These are phyloP conservation scores for Poicephalus gulielmi DNA, from an alignment of 2,113 vertebrate species.

Conservation along the genomic window DNA sequence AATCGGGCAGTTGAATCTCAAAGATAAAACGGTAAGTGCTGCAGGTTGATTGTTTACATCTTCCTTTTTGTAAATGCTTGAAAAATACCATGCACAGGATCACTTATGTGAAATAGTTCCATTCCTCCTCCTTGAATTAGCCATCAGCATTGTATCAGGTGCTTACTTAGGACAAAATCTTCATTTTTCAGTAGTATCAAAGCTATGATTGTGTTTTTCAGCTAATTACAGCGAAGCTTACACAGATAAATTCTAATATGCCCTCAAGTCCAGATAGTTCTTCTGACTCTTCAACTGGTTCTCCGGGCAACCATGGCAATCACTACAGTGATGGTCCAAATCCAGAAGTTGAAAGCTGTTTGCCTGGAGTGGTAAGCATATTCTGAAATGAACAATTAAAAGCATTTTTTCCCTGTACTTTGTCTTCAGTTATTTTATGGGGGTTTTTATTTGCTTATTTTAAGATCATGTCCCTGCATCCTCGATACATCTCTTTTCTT, in stretches of 20 bases:
- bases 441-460: neutral
- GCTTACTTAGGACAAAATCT: neutral
- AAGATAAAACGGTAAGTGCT: slow-evolving; percentile 94
- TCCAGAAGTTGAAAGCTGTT: slow-evolving; percentile 97
- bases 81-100: neutral
- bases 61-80: neutral
- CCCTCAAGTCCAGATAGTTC: slow-evolving; percentile 99
- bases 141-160: neutral
- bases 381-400: neutral
- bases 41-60: neutral
- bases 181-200: neutral
- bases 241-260: slow-evolving; percentile 99
- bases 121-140: neutral
- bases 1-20: slow-evolving; percentile 97
- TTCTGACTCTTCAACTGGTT: slow-evolving; percentile 98
- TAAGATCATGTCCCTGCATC: slow-evolving; percentile 98
- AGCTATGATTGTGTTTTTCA: slow-evolving; percentile 64
- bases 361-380: slow-evolving; percentile 93
- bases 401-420: neutral
- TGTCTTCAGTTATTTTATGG: neutral
- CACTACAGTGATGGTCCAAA: slow-evolving; percentile 98
- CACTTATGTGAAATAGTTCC: neutral
- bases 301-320: slow-evolving; percentile 98
- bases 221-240: slow-evolving; percentile 99
- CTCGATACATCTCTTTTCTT: slow-evolving; percentile 98